Conservation (phyloP, 1,140 invertebrate genomes). For the Meloidogyne chitwoodi region DNA sequence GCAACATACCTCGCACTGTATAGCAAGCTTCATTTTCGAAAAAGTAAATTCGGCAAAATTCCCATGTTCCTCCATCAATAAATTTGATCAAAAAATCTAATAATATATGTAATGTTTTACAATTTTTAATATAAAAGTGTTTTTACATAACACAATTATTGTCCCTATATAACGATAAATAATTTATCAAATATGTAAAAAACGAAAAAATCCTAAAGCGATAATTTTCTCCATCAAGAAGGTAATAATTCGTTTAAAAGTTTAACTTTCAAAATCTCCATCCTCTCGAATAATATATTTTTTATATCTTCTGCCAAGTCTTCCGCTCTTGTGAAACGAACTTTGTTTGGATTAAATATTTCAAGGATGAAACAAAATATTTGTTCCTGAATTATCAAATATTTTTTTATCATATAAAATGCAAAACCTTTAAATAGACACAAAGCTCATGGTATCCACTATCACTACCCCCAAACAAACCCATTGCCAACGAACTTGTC, state of each 20-base stretch:
- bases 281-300: constrained; percentile 34
- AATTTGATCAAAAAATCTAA: too few relatives aligned
- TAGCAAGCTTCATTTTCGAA: constrained; percentile 15
- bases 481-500: constrained; percentile 34
- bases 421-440: constrained; percentile 37
- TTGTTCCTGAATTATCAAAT: constrained; percentile 30
- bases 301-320: constrained; percentile 40
- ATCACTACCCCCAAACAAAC: constrained; percentile 35
- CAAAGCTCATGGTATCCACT: constrained; percentile 44
- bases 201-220: not conserved
- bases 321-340: constrained; percentile 33
- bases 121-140: too few relatives aligned
- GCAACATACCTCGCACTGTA: constrained; percentile 14
- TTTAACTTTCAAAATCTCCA: constrained; percentile 38
- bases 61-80: not conserved
- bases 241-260: constrained; percentile 41
- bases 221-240: not conserved
- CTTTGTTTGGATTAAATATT: constrained; percentile 40
- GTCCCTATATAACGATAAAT: not conserved
- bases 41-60: constrained; percentile 1
- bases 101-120: too few relatives aligned
- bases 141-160: not conserved
- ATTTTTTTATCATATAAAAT: constrained; percentile 1
- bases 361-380: constrained; percentile 37
- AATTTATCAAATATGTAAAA: not conserved